Percentiles rank a stretch among this genome's conserved stretches.
phyloP scores from a whole-genome alignment of 2,113 vertebrate species.

The Bagarius yarrelli region DNA sequence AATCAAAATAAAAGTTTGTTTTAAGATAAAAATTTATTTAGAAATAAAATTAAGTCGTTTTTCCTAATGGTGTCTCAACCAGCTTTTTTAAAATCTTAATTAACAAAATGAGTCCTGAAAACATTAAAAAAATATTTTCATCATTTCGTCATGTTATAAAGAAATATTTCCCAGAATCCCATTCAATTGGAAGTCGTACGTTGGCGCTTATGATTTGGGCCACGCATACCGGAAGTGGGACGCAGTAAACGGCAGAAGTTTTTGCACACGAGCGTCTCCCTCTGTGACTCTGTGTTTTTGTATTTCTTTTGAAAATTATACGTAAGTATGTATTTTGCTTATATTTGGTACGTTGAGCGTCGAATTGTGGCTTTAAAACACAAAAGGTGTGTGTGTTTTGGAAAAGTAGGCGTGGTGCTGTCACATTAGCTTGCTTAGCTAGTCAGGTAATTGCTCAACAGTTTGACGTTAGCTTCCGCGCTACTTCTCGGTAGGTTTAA shows the following conservation, averaged over 20 bases:
- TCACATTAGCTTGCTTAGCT: background rate
- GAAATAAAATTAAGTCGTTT: background rate
- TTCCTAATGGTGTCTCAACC: background rate
- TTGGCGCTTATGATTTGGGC: background rate
- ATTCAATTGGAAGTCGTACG: constrained; percentile 22
- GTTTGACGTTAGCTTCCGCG: background rate
- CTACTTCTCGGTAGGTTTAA: background rate
- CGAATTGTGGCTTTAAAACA: background rate
- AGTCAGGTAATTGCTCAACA: background rate
- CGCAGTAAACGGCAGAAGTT: constrained; percentile 33
- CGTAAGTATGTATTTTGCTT: background rate
- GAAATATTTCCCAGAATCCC: background rate
- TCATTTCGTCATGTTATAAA: background rate
- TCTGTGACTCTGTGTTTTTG: background rate
- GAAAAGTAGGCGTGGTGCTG: constrained; percentile 9
- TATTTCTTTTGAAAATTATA: background rate
- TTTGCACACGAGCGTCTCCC: background rate
- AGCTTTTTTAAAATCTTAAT: background rate
- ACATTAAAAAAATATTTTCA: background rate
- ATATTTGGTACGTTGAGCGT: background rate
- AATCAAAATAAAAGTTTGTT: too few species aligned
- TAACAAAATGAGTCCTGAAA: background rate
- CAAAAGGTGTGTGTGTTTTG: background rate
- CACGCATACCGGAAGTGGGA: constrained; percentile 43
- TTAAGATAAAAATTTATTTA: too few species aligned